Evolutionary conservation across 2,888 invertebrate genomes (phyloP), one percentile per base, ranked within the genome.

Genomic region (Netelia melanura): DNA sequence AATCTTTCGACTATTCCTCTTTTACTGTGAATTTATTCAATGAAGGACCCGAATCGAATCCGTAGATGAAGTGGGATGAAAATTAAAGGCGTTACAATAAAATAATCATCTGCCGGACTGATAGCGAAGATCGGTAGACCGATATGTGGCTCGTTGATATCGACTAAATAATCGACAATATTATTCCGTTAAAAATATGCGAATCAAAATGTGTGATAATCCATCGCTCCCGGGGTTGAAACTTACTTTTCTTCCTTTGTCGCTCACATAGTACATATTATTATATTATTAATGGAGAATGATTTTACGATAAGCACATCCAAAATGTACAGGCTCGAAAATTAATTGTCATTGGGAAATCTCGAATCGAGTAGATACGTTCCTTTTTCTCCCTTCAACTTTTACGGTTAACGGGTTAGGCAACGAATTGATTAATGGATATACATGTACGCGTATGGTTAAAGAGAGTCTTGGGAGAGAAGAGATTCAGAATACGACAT

Each of bases 361-460:
- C 52, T 54, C 76, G 68, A 78, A 77, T 68, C 43, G 62, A 61
- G 30, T 65, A 71, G 64, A 74, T 67, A 52, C 68, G 14, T 48
- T 48, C 14, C 58, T 48, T 82, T 76, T 70, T 70, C 68, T 81
- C 43, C 81, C 77, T 79, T 64, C 65, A 64, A 61, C 67, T 76
- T 76, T 64, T 79, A 83, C 74, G 82, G 65, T 75, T 68, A 74
- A 81, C 77, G 74, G 64, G 76, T 75, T 67, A 67, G 61, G 67
- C 72, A 68, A 68, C 68, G 61, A 67, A 78, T 67, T 68, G n/a
- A 25, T 8, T 48, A 68, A 48, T 48, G 48, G 48, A 48, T 48
- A 48, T 30, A 43, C 54, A 56, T 54, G 14, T 48, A 48, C 48
- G 48, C 14, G 48, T 48, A 48, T 48, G 48, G 14, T 48, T 48